Percentiles rank a stretch among this genome's conserved stretches.
Evolutionary conservation across 2,113 vertebrate species (phyloP).

Genomic region (Tympanuchus pallidicinctus): DNA sequence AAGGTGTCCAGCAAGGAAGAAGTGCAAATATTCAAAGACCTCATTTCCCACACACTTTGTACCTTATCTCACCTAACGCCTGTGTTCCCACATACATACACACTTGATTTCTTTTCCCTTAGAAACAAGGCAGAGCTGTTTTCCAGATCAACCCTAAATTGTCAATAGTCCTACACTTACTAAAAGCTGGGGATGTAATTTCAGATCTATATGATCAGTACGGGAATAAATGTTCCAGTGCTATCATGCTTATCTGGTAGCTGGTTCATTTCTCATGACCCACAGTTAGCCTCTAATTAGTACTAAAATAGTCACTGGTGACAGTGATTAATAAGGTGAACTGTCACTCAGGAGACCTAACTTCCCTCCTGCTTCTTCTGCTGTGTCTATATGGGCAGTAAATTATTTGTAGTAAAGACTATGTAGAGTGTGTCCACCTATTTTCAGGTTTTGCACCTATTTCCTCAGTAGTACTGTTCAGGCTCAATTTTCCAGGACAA

Average conservation of each 20-base stretch:
- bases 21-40: neutral
- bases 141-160: neutral
- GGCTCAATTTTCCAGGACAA: neutral
- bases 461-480: neutral
- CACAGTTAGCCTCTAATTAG: conserved; percentile 24
- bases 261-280: neutral
- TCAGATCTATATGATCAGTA: neutral
- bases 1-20: neutral
- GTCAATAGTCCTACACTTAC: neutral
- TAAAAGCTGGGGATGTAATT: neutral
- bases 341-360: neutral
- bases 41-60: neutral
- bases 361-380: conserved; percentile 7
- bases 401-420: neutral
- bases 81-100: neutral
- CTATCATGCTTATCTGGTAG: neutral
- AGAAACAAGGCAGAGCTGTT: neutral
- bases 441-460: conserved; percentile 1
- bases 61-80: neutral
- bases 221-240: neutral
- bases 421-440: neutral
- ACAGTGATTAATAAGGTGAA: conserved; percentile 44
- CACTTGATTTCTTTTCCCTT: neutral
- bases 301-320: conserved; percentile 19
- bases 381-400: neutral